Evolutionary conservation across 2,113 vertebrate genomes (phyloP), one percentile per base, ranked within the genome.

Genomic region (Orthonyx spaldingii): DNA sequence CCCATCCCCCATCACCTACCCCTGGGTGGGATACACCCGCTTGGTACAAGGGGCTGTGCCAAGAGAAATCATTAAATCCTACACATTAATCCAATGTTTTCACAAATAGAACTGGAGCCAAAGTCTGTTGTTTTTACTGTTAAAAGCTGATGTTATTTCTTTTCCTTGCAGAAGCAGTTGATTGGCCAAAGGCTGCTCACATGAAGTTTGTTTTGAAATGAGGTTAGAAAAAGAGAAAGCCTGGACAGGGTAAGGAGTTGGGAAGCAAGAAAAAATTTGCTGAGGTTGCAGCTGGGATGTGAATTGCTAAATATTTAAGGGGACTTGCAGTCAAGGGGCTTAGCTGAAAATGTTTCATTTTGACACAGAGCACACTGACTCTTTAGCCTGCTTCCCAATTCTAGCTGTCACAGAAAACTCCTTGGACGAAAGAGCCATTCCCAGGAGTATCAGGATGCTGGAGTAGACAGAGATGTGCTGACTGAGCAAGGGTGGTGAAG

Each of bases 1-100:
- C 16, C 80, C 16, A 53, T 42, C 74, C 59, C 19, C 27, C 16
- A 17, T 47, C 24, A 18, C 50, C 64, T 55, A 22, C 14, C 23
- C 42, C 64, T 65, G n/a, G 5, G 41, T 16, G 7, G 41, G 32
- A 75, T 60, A 42, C 10, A 80, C 11, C 6, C 0, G 0, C 33
- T 86, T 79, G 56, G 75, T 39, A 64, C 28, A 2, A 11, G 30
- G 42, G 47, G 35, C 26, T 87, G 52, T 53, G 87, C 37, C 22
- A 53, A 81, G 77, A 30, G 16, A 77, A 77, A 74, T 13, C n/a
- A 21, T 42, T 50, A 66, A 89, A 70, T 84, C 39, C n/a, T 16
- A 15, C 4, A 7, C 22, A 17, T 46, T 24, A 9, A n/a, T 53
- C 32, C 70, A 72, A 22, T 55, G 59, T 93, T 90, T 61, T 76